These are phyloP conservation scores for Eudasyphora cyanicolor DNA, from an alignment of 2,888 invertebrate species.

Conservation along the genomic window DNA sequence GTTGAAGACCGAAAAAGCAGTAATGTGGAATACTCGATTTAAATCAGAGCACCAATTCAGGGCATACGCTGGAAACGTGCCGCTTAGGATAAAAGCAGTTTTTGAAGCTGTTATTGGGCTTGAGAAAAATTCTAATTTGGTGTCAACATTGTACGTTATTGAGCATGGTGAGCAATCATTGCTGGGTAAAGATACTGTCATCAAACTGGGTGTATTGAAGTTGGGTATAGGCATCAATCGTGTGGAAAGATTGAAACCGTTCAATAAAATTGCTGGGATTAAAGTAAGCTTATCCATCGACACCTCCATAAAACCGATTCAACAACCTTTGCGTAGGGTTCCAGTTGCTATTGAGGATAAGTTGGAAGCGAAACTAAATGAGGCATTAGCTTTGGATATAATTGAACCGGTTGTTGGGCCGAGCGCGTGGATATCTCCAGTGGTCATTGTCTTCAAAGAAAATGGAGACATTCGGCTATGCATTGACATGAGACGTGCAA, in stretches of 20 bases:
- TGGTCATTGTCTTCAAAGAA: too few relatives aligned
- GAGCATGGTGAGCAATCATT: conserved; percentile 50
- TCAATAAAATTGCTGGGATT: too few relatives aligned
- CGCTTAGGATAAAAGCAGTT: conserved; percentile 45
- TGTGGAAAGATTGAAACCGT: conserved; percentile 36
- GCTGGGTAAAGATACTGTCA: conserved; percentile 44
- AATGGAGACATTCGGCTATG: too few relatives aligned
- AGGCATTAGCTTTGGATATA: conserved; percentile 69
- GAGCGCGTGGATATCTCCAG: too few relatives aligned
- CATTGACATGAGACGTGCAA: too few relatives aligned
- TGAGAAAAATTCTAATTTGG: conserved; percentile 33
- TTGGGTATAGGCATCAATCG: conserved; percentile 46
- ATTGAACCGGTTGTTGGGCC: conserved; percentile 72
- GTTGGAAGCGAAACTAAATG: too few relatives aligned
- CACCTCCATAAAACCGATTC: conserved; percentile 67
- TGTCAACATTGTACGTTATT: conserved; percentile 57
- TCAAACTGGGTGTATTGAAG: conserved; percentile 52
- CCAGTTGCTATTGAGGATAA: too few relatives aligned
- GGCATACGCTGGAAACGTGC: conserved; percentile 53
- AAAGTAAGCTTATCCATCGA: conserved; percentile 52
- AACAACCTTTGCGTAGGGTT: conserved; percentile 71
- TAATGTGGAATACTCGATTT: conserved; percentile 13
- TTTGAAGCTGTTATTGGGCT: conserved; percentile 51
- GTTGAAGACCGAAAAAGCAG: background rate
- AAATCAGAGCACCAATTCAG: conserved; percentile 14